Percentiles rank a stretch among this genome's conserved stretches.
Conservation (phyloP, 2,888 invertebrate genomes). For the Phlogophora meticulosa region DNA sequence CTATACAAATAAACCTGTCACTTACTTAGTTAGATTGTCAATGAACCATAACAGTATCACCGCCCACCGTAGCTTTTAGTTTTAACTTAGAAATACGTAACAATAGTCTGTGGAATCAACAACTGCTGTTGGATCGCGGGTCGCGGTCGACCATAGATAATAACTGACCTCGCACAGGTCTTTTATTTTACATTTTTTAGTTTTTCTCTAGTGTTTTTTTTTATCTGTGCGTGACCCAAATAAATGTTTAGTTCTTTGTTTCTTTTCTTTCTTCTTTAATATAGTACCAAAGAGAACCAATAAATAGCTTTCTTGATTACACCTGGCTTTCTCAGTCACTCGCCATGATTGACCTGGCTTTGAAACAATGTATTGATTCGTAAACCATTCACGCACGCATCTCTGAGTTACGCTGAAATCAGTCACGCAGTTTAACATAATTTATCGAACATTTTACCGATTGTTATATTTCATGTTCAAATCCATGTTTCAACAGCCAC, state of each 20-base stretch:
- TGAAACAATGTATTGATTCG: slow-evolving; percentile 41
- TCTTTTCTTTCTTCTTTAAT: too few species aligned
- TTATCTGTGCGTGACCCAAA: too few species aligned
- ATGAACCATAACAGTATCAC: not conserved
- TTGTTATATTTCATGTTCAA: not conserved
- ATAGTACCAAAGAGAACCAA: slow-evolving; percentile 3
- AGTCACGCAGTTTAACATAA: slow-evolving; percentile 1
- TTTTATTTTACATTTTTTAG: too few species aligned
- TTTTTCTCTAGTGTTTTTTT: too few species aligned
- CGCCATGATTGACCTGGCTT: slow-evolving; percentile 33
- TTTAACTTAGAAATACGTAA: too few species aligned
- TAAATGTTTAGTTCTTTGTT: too few species aligned
- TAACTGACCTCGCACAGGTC: too few species aligned
- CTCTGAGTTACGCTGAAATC: not conserved
- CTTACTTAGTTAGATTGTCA: not conserved
- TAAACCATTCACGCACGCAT: slow-evolving; percentile 13
- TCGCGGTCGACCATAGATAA: too few species aligned
- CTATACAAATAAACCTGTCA: not conserved
- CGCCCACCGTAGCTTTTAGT: not conserved
- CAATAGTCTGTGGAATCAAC: too few species aligned
- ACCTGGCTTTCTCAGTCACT: slow-evolving; percentile 37
- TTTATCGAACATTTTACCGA: slow-evolving; percentile 14
- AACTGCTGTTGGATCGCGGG: too few species aligned
- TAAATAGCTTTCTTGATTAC: slow-evolving; percentile 43
- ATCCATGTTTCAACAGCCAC: too few species aligned